A percentile compares a stretch with the other conserved stretches of the same genome.
Evolutionary conservation across 2,888 invertebrate species (phyloP).

Genomic region (Rhamnusium bicolor): DNA sequence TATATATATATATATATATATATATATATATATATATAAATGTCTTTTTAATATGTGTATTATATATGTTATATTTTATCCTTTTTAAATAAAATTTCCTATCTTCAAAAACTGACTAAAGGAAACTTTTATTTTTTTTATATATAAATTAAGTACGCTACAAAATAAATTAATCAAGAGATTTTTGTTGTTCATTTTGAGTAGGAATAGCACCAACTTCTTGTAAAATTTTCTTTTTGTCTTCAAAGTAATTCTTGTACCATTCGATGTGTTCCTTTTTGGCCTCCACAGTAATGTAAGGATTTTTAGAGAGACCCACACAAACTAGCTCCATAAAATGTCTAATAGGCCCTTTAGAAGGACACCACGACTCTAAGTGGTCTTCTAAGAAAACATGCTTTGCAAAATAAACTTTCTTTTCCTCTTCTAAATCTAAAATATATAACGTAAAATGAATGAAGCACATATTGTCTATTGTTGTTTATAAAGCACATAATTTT

Average conservation of each 20-base stretch:
- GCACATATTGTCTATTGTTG: too few species aligned
- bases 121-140: neutral
- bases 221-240: slow-evolving; percentile 81
- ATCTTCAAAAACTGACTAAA: neutral
- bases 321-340: slow-evolving; percentile 99
- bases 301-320: slow-evolving; percentile 94
- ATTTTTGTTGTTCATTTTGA: slow-evolving; percentile 47
- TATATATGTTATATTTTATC: neutral
- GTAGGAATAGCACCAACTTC: slow-evolving; percentile 77
- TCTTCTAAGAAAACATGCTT: slow-evolving; percentile 95
- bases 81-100: neutral
- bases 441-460: too few species aligned
- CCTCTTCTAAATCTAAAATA: slow-evolving; percentile 77
- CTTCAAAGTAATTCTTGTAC: slow-evolving; percentile 92
- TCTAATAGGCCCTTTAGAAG: slow-evolving; percentile 89
- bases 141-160: slow-evolving; percentile 3
- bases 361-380: slow-evolving; percentile 91
- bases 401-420: slow-evolving; percentile 83
- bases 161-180: slow-evolving; percentile 31
- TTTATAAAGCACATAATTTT: too few species aligned
- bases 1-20: too few species aligned
- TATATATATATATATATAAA: too few species aligned
- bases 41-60: too few species aligned
- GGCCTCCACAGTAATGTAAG: slow-evolving; percentile 88
- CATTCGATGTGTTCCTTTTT: slow-evolving; percentile 93